Evolutionary conservation across 2,888 invertebrate species (phyloP).

Genomic region (Drosophila lacicola): DNA sequence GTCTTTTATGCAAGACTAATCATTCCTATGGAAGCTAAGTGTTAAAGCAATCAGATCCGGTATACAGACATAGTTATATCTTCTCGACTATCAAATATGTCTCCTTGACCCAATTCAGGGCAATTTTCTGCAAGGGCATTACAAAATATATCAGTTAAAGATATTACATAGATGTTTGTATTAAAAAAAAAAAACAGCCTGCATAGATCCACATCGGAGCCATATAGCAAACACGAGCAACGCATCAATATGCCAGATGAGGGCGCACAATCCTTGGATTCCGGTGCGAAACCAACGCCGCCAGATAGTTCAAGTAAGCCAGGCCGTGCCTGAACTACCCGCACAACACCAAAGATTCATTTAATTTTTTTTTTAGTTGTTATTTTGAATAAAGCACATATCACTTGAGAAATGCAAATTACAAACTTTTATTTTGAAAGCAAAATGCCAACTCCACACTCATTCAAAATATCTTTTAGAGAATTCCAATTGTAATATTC

Average conservation of each 20-base stretch:
- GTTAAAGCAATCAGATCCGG: too few species aligned
- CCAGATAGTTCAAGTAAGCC: conserved; percentile 89
- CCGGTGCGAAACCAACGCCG: conserved; percentile 86
- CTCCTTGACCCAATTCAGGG: too few species aligned
- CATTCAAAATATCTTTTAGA: not conserved
- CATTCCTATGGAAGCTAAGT: too few species aligned
- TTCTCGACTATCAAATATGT: too few species aligned
- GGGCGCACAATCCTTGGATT: conserved; percentile 80
- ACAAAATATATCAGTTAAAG: not conserved
- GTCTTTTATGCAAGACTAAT: too few species aligned
- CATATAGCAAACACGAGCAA: conserved; percentile 85
- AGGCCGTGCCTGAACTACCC: conserved; percentile 37
- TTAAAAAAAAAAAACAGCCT: conserved; percentile 39
- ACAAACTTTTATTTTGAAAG: conserved; percentile 2
- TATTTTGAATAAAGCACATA: conserved; percentile 47
- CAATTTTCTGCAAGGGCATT: conserved; percentile 6
- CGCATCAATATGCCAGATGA: conserved; percentile 86
- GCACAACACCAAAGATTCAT: conserved; percentile 39
- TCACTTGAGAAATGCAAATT: conserved; percentile 12
- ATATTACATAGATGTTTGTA: not conserved
- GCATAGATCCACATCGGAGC: conserved; percentile 85
- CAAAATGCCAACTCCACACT: not conserved
- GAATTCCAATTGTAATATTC: not conserved
- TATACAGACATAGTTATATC: too few species aligned
- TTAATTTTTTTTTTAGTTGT: not conserved